Conservation (phyloP, 2,888 invertebrate species). For the Apamea sordens region DNA sequence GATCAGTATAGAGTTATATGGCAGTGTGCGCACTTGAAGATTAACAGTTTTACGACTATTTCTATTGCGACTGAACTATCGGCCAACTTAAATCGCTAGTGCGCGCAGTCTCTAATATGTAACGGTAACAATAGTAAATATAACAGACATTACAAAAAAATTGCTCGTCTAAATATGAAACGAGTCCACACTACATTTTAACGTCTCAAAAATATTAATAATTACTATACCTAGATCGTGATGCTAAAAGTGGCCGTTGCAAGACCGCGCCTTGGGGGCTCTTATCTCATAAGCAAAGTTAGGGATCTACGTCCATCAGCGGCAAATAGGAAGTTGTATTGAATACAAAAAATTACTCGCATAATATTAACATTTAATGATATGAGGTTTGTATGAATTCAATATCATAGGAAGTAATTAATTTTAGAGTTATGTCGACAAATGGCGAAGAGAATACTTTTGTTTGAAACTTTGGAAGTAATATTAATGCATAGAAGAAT, state of each 20-base stretch:
- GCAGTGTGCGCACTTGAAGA: too few species aligned
- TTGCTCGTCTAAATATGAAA: too few species aligned
- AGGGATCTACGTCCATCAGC: conserved; percentile 51
- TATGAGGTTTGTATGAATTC: conserved; percentile 58
- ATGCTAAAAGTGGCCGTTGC: neutral
- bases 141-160: neutral
- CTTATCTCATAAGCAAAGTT: conserved; percentile 50
- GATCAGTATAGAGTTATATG: too few species aligned
- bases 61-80: too few species aligned
- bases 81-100: too few species aligned
- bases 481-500: neutral
- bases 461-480: conserved; percentile 7
- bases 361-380: conserved; percentile 63
- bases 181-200: neutral
- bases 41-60: too few species aligned
- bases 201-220: conserved; percentile 23
- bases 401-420: conserved; percentile 67
- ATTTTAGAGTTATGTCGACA: conserved; percentile 53
- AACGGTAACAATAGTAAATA: neutral
- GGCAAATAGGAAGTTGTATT: conserved; percentile 63
- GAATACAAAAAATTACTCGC: conserved; percentile 50
- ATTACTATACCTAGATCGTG: neutral
- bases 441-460: conserved; percentile 38
- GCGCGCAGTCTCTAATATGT: too few species aligned
- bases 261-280: conserved; percentile 46